phyloP scores from a whole-genome alignment of 2,113 vertebrate species.

The Empidonax alnorum region DNA sequence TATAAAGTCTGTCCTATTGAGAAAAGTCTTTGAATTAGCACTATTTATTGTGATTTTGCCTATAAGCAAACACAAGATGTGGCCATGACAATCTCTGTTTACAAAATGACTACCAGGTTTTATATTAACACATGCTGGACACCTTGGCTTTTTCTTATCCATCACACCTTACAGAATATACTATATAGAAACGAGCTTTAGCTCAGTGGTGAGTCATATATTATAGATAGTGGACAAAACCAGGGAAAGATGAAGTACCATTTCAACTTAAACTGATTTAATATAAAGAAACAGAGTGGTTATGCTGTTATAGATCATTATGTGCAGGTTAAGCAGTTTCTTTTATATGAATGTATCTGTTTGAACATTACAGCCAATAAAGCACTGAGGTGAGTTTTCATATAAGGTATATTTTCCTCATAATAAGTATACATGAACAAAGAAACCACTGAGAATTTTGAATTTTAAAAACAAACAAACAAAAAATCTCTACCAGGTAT shows the following conservation, averaged over 20 bases:
- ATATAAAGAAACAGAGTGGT: background rate
- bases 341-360: background rate
- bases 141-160: background rate
- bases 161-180: background rate
- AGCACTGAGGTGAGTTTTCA: background rate
- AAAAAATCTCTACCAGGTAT: background rate
- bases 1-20: background rate
- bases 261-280: background rate
- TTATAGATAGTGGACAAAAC: background rate
- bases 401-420: background rate
- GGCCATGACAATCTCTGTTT: background rate
- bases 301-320: background rate
- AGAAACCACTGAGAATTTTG: background rate
- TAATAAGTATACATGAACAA: background rate
- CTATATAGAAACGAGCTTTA: background rate
- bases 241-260: background rate
- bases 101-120: background rate
- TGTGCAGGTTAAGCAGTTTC: background rate
- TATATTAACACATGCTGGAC: background rate
- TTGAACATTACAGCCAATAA: background rate
- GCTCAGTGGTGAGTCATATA: background rate
- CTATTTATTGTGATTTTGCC: background rate
- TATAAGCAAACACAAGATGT: background rate
- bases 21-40: background rate
- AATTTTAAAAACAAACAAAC: background rate